A percentile compares a stretch with the other conserved stretches of the same genome.
These are phyloP conservation scores for Eremobia ochroleuca DNA, from an alignment of 2,888 invertebrate species.

Conservation along the genomic window DNA sequence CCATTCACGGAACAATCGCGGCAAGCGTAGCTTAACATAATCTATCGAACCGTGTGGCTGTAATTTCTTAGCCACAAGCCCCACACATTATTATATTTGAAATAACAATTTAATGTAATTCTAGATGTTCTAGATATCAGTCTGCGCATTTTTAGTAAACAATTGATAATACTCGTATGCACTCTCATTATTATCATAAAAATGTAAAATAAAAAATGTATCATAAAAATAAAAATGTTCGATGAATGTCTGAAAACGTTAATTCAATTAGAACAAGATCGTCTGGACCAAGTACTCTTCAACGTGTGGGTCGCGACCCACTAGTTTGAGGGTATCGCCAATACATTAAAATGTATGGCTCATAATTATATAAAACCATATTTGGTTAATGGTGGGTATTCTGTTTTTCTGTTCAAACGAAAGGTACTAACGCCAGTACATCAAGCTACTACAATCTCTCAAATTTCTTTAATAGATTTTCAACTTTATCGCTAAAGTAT, in stretches of 20 bases:
- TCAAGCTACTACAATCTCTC: no score
- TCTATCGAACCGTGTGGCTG: no score
- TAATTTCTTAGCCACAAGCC: no score
- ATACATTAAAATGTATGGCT: neutral
- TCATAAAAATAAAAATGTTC: neutral
- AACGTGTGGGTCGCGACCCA: neutral
- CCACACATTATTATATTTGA: conserved; percentile 39
- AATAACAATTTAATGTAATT: conserved; percentile 44
- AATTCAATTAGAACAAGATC: neutral
- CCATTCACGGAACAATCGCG: neutral
- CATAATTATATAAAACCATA: neutral
- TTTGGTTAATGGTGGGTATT: neutral
- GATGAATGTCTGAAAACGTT: neutral
- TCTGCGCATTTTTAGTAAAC: conserved; percentile 25
- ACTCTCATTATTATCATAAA: neutral
- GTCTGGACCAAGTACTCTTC: neutral
- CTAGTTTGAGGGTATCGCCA: neutral
- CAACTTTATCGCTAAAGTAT: no score
- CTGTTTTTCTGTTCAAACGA: neutral
- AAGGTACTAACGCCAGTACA: no score
- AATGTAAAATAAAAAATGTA: no score
- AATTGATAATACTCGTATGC: neutral
- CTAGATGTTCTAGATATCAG: conserved; percentile 14
- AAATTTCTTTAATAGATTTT: no score
- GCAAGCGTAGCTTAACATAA: neutral